Conservation (phyloP, 2,888 invertebrate species). For the Uloborus plumipes region DNA sequence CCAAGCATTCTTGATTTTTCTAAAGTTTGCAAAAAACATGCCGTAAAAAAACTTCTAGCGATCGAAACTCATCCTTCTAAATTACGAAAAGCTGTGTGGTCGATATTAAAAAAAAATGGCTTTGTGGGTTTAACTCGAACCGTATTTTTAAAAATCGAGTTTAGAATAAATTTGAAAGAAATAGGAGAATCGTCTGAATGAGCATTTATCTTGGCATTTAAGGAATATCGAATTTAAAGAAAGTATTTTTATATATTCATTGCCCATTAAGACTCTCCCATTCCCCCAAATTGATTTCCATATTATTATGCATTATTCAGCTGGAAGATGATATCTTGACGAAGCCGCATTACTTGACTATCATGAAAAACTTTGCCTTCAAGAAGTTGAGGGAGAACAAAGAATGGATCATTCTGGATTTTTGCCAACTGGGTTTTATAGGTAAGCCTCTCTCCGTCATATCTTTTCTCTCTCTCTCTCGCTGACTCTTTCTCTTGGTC, state of each 20-base stretch:
- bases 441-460: slow-evolving; percentile 60
- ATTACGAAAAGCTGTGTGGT: too few relatives aligned
- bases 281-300: slow-evolving; percentile 3
- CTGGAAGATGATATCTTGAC: slow-evolving; percentile 94
- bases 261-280: neutral
- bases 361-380: slow-evolving; percentile 87
- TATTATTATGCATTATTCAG: slow-evolving; percentile 73
- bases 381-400: slow-evolving; percentile 82
- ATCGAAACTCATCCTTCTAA: too few relatives aligned
- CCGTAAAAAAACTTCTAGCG: too few relatives aligned
- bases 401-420: slow-evolving; percentile 92
- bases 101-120: too few relatives aligned
- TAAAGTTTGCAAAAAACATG: too few relatives aligned
- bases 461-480: slow-evolving; percentile 28
- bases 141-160: too few relatives aligned
- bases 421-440: slow-evolving; percentile 94
- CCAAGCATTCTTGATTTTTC: too few relatives aligned
- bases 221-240: neutral
- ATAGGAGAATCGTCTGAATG: too few relatives aligned
- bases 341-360: slow-evolving; percentile 82
- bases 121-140: too few relatives aligned
- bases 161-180: too few relatives aligned
- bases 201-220: too few relatives aligned
- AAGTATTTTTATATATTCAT: neutral
- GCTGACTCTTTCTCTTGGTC: neutral